Percentiles rank a stretch among this genome's conserved stretches.
phyloP scores from a whole-genome alignment of 2,888 invertebrate species.

The Eutolmus rufibarbis region DNA sequence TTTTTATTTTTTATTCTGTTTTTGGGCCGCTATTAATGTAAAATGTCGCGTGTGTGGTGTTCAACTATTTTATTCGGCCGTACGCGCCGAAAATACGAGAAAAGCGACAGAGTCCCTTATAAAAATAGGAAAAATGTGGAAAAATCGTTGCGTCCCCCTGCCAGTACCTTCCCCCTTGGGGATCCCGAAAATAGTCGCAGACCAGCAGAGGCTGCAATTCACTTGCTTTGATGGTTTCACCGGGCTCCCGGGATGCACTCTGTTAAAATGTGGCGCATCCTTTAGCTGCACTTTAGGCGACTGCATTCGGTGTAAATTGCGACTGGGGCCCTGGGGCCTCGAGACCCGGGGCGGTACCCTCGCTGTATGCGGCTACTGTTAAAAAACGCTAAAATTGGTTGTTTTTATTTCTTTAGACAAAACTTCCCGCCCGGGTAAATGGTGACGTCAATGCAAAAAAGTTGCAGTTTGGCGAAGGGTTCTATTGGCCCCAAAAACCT shows the following conservation, averaged over 20 bases:
- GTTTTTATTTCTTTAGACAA: neutral
- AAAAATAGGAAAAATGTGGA: neutral
- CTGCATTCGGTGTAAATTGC: conserved; percentile 9
- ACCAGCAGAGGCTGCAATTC: neutral
- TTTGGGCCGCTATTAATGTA: conserved; percentile 24
- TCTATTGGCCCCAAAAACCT: neutral
- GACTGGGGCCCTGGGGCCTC: neutral
- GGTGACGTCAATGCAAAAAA: neutral
- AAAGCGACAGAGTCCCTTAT: neutral
- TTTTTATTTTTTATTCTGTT: neutral
- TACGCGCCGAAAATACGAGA: neutral
- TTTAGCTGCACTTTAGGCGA: neutral
- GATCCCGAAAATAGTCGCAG: neutral
- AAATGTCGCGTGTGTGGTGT: conserved; percentile 33
- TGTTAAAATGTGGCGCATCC: neutral
- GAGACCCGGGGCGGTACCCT: neutral
- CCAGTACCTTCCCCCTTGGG: neutral
- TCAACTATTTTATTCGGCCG: conserved; percentile 9
- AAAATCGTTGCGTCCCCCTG: neutral
- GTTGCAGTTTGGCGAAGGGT: neutral
- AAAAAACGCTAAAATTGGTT: neutral
- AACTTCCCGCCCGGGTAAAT: neutral
- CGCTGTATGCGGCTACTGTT: neutral
- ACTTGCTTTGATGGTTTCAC: neutral
- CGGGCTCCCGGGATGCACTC: neutral